Evolutionary conservation across 1,140 invertebrate species (phyloP).

Genomic region (Microplitis mediator): DNA sequence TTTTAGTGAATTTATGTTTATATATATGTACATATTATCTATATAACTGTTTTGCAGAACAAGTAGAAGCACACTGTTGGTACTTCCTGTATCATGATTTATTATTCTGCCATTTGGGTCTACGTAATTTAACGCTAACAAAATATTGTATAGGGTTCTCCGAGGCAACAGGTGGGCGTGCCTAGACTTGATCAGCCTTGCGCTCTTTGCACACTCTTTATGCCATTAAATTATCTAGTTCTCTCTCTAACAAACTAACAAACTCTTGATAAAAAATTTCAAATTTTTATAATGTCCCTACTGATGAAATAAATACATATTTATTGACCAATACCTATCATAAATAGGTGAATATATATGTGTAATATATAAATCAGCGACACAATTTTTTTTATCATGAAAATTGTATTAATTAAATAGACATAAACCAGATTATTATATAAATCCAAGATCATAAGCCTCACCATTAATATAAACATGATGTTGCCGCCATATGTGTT

Average conservation of each 20-base stretch:
- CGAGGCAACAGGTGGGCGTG: slow-evolving; percentile 47
- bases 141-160: neutral
- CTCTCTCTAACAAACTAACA: neutral
- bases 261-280: too few relatives aligned
- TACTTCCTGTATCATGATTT: slow-evolving; percentile 9
- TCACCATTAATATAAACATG: slow-evolving; percentile 65
- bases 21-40: too few relatives aligned
- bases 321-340: too few relatives aligned
- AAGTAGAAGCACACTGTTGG: too few relatives aligned
- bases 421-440: neutral
- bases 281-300: neutral
- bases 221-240: slow-evolving; percentile 5
- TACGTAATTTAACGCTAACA: neutral
- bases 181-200: slow-evolving; percentile 24
- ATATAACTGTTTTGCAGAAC: too few relatives aligned
- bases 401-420: too few relatives aligned
- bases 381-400: too few relatives aligned
- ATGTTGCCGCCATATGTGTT: slow-evolving; percentile 65
- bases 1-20: neutral
- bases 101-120: neutral
- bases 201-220: neutral
- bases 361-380: too few relatives aligned
- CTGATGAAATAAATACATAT: neutral
- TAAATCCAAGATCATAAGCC: neutral
- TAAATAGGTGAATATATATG: too few relatives aligned